Evolutionary conservation across 2,113 vertebrate species (phyloP).

Genomic region (Tetrao urogallus): DNA sequence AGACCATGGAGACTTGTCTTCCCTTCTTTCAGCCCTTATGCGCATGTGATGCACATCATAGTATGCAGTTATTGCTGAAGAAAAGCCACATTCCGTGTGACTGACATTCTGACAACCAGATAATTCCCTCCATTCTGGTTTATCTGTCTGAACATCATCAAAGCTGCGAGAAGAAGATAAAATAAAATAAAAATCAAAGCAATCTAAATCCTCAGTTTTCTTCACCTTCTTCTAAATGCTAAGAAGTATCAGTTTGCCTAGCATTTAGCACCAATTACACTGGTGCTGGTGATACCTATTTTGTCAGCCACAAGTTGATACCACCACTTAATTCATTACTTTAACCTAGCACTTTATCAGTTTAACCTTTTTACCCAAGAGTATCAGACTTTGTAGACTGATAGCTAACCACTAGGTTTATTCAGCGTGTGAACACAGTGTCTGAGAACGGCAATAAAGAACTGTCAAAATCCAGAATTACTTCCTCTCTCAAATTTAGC

Average conservation of each 20-base stretch:
- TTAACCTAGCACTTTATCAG: not conserved
- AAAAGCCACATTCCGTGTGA: conserved; percentile 37
- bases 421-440: not conserved
- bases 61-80: not conserved
- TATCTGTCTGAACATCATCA: not conserved
- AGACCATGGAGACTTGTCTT: conserved; percentile 43
- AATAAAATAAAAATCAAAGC: not conserved
- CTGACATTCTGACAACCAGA: conserved; percentile 60
- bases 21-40: conserved; percentile 18
- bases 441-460: not conserved
- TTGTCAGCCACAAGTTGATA: not conserved
- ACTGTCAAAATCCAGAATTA: not conserved
- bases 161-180: not conserved
- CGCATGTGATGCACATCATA: not conserved
- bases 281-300: not conserved
- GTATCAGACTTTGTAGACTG: not conserved
- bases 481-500: not conserved
- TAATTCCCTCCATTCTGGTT: conserved; percentile 54
- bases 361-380: not conserved
- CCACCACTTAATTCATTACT: not conserved
- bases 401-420: not conserved
- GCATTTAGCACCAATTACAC: not conserved
- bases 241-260: not conserved
- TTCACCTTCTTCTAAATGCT: not conserved
- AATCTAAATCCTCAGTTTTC: not conserved